Percentiles rank a stretch among this genome's conserved stretches.
These are phyloP conservation scores for Gari tellinella DNA, from an alignment of 2,888 invertebrate species.

Conservation along the genomic window DNA sequence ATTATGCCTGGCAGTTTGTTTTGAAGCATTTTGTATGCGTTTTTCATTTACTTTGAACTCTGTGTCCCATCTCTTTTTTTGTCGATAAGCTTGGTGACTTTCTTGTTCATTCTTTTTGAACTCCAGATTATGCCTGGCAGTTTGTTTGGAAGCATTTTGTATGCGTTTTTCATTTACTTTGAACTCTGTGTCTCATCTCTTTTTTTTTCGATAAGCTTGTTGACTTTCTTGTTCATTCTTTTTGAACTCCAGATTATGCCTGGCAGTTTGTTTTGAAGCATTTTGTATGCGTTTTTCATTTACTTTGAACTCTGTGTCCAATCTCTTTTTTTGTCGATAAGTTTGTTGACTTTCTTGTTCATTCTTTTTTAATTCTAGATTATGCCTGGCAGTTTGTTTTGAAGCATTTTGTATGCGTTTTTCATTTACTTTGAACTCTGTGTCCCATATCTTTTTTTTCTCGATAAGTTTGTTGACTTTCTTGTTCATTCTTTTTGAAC, in stretches of 20 bases:
- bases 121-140: neutral
- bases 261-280: neutral
- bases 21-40: neutral
- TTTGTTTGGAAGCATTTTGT: neutral
- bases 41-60: constrained; percentile 6
- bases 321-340: neutral
- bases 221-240: neutral
- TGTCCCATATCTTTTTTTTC: neutral
- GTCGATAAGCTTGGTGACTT: neutral
- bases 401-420: neutral
- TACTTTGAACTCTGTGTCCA: neutral
- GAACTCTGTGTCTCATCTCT: no score
- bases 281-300: constrained; percentile 5
- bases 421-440: neutral
- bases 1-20: neutral
- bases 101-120: neutral
- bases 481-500: neutral
- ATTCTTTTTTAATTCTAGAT: neutral
- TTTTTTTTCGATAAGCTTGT: neutral
- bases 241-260: neutral
- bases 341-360: neutral
- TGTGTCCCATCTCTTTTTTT: neutral
- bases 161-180: neutral
- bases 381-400: neutral
- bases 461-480: neutral